Percentiles rank a stretch among this genome's conserved stretches.
phyloP scores from a whole-genome alignment of 2,888 invertebrate species.

The Chymomyza caudatula region DNA sequence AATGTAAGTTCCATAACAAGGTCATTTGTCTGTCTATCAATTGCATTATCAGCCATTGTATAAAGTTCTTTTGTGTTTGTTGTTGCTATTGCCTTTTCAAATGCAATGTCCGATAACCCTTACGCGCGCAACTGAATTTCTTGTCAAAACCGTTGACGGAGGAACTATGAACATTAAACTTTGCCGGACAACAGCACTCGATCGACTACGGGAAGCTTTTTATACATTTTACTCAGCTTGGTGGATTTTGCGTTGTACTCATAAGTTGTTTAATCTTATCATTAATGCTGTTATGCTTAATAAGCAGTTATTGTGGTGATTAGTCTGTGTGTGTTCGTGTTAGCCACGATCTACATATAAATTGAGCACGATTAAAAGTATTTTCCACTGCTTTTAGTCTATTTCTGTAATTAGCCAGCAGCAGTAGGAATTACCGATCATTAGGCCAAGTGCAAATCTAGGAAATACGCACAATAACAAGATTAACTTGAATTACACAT shows the following conservation, averaged over 20 bases:
- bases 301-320: background rate
- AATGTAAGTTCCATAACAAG: background rate
- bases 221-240: background rate
- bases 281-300: background rate
- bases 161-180: background rate
- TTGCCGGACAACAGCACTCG: background rate
- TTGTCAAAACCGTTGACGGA: background rate
- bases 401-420: background rate
- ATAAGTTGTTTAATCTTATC: background rate
- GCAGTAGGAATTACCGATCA: background rate
- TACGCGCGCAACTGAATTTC: background rate
- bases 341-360: background rate
- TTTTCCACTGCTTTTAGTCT: background rate
- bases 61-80: background rate
- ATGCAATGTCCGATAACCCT: background rate
- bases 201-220: background rate
- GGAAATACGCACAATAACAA: background rate
- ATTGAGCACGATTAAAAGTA: background rate
- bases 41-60: conserved; percentile 46
- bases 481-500: background rate
- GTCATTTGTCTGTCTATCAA: conserved; percentile 17
- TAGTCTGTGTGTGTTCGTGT: background rate
- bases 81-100: background rate
- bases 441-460: background rate
- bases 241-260: background rate